These are phyloP conservation scores for Scotopteryx bipunctaria DNA, from an alignment of 2,888 invertebrate species.

Conservation along the genomic window DNA sequence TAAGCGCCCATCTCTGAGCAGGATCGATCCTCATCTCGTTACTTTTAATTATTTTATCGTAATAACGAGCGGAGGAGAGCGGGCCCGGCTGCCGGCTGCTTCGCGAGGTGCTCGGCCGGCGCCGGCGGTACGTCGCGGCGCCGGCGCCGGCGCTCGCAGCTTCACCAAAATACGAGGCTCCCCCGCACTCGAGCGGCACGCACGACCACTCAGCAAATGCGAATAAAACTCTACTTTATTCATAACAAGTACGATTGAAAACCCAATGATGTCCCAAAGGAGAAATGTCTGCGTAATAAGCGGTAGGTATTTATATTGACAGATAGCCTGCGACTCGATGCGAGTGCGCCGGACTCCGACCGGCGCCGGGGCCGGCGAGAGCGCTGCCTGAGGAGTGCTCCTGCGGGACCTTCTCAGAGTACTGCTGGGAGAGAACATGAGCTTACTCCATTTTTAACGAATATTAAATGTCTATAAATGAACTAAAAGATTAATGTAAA, in stretches of 20 bases:
- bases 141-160: constrained; percentile 29
- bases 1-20: too few relatives aligned
- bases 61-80: background rate
- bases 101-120: constrained; percentile 3
- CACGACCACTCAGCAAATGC: background rate
- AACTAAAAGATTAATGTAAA: too few relatives aligned
- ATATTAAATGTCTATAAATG: too few relatives aligned
- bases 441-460: too few relatives aligned
- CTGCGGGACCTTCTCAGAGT: background rate
- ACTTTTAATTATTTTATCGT: constrained; percentile 4
- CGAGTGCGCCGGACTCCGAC: constrained; percentile 2
- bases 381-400: background rate
- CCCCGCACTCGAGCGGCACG: background rate
- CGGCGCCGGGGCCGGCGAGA: too few relatives aligned
- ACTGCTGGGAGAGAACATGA: too few relatives aligned
- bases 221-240: constrained; percentile 8
- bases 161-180: constrained; percentile 13
- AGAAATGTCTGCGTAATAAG: constrained; percentile 14
- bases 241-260: constrained; percentile 6
- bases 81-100: background rate
- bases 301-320: constrained; percentile 28
- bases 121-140: constrained; percentile 14
- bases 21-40: background rate
- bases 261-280: background rate
- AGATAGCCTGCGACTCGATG: constrained; percentile 26